Evolutionary conservation across 23 tunicate species (phyloP), one percentile per base, ranked within the genome.

Genomic region (Ascidia mentula): DNA sequence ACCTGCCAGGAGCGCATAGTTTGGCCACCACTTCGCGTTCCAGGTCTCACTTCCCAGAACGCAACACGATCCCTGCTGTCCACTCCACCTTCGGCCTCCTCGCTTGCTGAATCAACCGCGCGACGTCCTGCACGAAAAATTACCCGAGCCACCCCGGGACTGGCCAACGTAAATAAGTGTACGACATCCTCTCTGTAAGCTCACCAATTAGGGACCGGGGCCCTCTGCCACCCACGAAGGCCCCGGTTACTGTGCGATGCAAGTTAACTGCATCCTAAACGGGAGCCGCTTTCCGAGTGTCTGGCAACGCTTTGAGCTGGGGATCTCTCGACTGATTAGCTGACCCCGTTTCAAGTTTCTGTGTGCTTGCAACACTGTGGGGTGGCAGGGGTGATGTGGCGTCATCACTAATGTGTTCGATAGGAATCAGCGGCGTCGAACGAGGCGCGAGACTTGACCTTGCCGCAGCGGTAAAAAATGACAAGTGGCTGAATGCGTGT

Each of bases 51-150:
- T 53, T 53, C 65, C 65, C 65, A 53, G 65, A 53, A 53, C 65
- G 65, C 65, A 53, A 53, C 65, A 53, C 65, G 65, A 53, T 53
- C 65, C 65, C 22, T 53, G 28, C 22, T 53, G 65, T 53, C 65
- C 65, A 53, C 65, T 53, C 65, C 65, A 53, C 65, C 65, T 53
- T 53, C 24, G n/a, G n/a, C n/a, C 65, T 28, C 65, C 65, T 53
- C 65, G 24, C 65, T n/a, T 53, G 65, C 65, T 53, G 65, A 53
- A 20, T 53, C 65, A 53, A 53, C 65, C 24, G 65, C 22, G 28
- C 22, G 2, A 9, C 65, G 65, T 26, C 28, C 7, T 20, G 65
- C n/a, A n/a, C 65, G 65, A 53, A 53, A 53, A 5, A 53, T 53
- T 53, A 53, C 13, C 65, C 65, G 28, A 20, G 13, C 12, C 65